Base-by-base conservation (phyloP, 2,888 invertebrate species). In the Xanthorhoe designata region DNA sequence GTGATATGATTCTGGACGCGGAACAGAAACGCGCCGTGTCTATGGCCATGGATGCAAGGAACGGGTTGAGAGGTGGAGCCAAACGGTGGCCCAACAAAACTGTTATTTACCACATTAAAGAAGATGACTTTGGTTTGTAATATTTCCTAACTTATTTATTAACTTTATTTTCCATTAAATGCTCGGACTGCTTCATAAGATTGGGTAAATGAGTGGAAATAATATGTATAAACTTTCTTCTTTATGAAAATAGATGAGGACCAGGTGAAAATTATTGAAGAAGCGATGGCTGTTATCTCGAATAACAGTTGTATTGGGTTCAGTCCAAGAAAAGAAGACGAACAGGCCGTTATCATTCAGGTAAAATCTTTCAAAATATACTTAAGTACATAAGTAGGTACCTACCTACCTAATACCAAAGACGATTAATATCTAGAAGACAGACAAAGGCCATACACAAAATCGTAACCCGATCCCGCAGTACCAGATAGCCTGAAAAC, bases 1-100 rank as follows among this genome's bases (percentile, higher is more conserved):
- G 94, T 2, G 94, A 94, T 64, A 94, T 94, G 84, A 4, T 94
- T 56, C 71, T 94, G 60, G 85, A 85, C 7, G 67, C 77, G 9
- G 61, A 65, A 18, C 93, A 94, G 71, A 76, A 75, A 64, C 65
- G 75, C 61, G 88, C 84, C 0, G 77, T 90, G 7, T 73, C 72
- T 0, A 71, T 78, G 1, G 88, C 87, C 0, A 70, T 74, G 50
- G 68, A 77, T 9, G 78, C 75, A 1, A 87, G 94, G 17, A 94
- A 94, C 69, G 94, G 94, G 0, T 72, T 94, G 2, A 79, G 81
- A 18, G 84, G 84, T n/a, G 86, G 76, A 1, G 77, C 86, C 10
- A 90, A 86, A 64, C 85, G 92, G 15, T 94, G 94, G 94, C 94
- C 94, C 0, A 82, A 90, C 18, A 85, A 83, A 10, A 91, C 90